Evolutionary conservation across 2,888 invertebrate species (phyloP).

Genomic region (Trachelus stipa): DNA sequence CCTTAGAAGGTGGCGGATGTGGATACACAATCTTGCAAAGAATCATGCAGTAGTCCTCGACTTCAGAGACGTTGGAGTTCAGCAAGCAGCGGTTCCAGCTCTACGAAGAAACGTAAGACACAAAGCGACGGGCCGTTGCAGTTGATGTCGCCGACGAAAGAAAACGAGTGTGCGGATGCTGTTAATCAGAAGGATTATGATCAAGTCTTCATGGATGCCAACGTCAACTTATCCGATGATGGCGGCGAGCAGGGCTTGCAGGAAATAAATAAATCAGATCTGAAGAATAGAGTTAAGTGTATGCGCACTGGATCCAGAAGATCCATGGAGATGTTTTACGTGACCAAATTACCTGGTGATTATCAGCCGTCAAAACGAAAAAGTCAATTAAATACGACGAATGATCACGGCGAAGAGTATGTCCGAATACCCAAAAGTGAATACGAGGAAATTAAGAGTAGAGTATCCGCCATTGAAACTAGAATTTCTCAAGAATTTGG

Average conservation of each 20-base stretch:
- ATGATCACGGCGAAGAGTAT: slow-evolving; percentile 70
- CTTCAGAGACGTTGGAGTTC: slow-evolving; percentile 71
- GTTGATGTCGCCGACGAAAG: slow-evolving; percentile 36
- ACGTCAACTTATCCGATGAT: slow-evolving; percentile 60
- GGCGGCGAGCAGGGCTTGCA: slow-evolving; percentile 41
- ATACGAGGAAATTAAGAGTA: slow-evolving; percentile 81
- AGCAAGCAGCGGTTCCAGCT: slow-evolving; percentile 63
- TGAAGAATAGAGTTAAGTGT: slow-evolving; percentile 16
- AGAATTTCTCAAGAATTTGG: slow-evolving; percentile 78
- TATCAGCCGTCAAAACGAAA: neutral
- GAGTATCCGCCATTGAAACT: slow-evolving; percentile 80
- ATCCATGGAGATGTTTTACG: neutral
- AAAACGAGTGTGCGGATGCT: slow-evolving; percentile 40
- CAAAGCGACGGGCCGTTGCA: slow-evolving; percentile 37
- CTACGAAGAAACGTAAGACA: slow-evolving; percentile 44
- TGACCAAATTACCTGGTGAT: neutral
- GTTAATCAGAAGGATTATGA: slow-evolving; percentile 45
- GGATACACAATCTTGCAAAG: slow-evolving; percentile 40
- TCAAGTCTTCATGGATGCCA: slow-evolving; percentile 56
- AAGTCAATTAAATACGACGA: slow-evolving; percentile 53
- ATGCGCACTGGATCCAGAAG: slow-evolving; percentile 28
- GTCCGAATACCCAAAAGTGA: slow-evolving; percentile 80
- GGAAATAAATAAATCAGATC: slow-evolving; percentile 20
- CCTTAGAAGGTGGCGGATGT: slow-evolving; percentile 31
- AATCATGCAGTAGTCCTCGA: slow-evolving; percentile 42